These are phyloP conservation scores for Apeltes quadracus DNA, from an alignment of 2,113 vertebrate species.

Conservation along the genomic window DNA sequence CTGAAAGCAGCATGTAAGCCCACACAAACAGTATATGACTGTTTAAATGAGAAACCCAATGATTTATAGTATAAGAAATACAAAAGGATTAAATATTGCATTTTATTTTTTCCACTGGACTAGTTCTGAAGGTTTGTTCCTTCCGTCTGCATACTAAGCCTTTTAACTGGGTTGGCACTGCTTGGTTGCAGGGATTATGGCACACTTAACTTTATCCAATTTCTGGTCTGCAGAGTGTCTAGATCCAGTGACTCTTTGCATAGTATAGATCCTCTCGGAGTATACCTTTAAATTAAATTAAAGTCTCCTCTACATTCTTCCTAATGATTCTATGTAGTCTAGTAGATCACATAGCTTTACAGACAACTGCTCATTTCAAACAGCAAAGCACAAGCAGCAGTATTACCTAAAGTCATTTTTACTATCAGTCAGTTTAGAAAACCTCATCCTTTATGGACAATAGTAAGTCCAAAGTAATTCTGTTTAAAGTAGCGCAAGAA, in stretches of 20 bases:
- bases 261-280: not conserved
- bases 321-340: not conserved
- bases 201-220: conserved; percentile 9
- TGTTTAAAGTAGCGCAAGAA: not conserved
- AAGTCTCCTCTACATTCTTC: not conserved
- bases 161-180: conserved; percentile 2
- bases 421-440: not conserved
- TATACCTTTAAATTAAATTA: conserved; percentile 8
- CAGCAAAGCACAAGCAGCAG: too few species aligned
- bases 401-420: not conserved
- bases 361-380: not conserved
- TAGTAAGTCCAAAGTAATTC: not conserved
- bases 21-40: not conserved
- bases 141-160: not conserved
- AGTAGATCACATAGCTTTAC: not conserved
- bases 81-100: not conserved
- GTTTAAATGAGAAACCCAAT: not conserved
- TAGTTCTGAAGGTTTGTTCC: not conserved
- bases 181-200: not conserved
- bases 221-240: conserved; percentile 10
- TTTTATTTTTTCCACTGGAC: not conserved
- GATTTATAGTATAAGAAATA: not conserved
- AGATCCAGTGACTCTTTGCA: not conserved
- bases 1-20: not conserved
- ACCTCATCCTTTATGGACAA: not conserved